Percentiles rank a stretch among this genome's conserved stretches.
These are phyloP conservation scores for Rhinogobius similis DNA, from an alignment of 2,113 vertebrate species.

Conservation along the genomic window DNA sequence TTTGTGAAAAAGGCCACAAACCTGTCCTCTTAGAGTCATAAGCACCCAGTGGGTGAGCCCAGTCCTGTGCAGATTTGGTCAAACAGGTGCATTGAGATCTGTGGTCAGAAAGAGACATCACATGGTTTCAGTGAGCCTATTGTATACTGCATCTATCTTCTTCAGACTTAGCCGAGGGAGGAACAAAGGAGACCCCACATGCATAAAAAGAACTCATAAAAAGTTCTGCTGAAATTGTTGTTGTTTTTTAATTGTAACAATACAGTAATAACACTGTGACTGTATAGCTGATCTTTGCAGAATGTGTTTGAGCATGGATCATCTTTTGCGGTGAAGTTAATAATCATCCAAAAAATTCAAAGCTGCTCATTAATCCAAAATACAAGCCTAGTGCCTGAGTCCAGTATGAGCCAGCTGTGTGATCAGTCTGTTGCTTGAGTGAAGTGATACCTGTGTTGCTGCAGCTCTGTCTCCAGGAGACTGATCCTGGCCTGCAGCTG, in stretches of 20 bases:
- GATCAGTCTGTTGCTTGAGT: not conserved
- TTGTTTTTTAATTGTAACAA: not conserved
- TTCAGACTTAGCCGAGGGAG: not conserved
- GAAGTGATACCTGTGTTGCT: slow-evolving; percentile 62
- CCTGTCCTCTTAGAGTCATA: slow-evolving; percentile 54
- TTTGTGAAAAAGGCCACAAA: slow-evolving; percentile 28
- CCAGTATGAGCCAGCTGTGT: not conserved
- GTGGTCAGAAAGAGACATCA: slow-evolving; percentile 2
- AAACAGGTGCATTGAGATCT: slow-evolving; percentile 57
- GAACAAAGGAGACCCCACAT: not conserved
- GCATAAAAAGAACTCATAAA: not conserved
- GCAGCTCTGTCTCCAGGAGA: slow-evolving; percentile 68
- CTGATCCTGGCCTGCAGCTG: slow-evolving; percentile 65
- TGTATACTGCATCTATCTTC: not conserved
- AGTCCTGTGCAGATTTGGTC: slow-evolving; percentile 10
- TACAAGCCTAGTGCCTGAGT: not conserved
- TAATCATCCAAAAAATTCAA: not conserved
- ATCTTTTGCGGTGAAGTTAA: not conserved
- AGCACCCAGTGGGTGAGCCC: slow-evolving; percentile 5
- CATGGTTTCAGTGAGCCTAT: not conserved
- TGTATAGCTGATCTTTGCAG: not conserved
- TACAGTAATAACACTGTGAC: not conserved
- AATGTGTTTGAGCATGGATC: not conserved
- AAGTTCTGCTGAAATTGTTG: not conserved
- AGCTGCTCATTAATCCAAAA: not conserved